phyloP scores from a whole-genome alignment of 2,888 invertebrate genomes.

The Xestia sexstrigata region DNA sequence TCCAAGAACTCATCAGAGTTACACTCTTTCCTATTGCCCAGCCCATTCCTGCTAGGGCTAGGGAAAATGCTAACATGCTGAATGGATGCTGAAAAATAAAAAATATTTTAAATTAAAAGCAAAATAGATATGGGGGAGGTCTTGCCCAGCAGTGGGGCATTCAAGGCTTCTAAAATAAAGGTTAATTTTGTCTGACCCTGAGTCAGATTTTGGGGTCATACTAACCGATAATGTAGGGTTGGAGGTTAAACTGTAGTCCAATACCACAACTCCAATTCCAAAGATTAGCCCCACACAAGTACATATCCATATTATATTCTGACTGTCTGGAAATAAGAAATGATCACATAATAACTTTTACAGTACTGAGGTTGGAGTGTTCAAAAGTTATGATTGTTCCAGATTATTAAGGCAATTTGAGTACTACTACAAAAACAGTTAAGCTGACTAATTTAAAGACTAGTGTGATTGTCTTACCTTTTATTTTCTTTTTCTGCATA shows the following conservation, averaged over 20 bases:
- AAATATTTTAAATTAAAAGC: neutral
- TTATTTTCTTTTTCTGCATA: slow-evolving; percentile 91
- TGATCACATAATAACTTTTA: neutral
- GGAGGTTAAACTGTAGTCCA: slow-evolving; percentile 92
- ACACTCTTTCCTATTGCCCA: slow-evolving; percentile 92
- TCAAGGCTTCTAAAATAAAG: too few relatives aligned
- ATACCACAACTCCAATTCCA: slow-evolving; percentile 93
- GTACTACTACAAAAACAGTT: neutral
- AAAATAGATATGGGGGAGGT: too few relatives aligned
- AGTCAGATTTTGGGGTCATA: slow-evolving; percentile 57
- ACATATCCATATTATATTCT: slow-evolving; percentile 94
- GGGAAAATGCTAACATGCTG: slow-evolving; percentile 93
- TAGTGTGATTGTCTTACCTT: slow-evolving; percentile 82
- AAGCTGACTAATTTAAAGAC: neutral
- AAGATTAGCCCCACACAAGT: slow-evolving; percentile 93
- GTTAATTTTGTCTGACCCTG: neutral
- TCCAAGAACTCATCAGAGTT: slow-evolving; percentile 82
- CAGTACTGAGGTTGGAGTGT: slow-evolving; percentile 3
- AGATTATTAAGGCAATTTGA: neutral
- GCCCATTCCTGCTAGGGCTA: slow-evolving; percentile 92
- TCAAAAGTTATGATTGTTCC: neutral
- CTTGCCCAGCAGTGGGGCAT: too few relatives aligned
- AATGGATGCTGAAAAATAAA: slow-evolving; percentile 91
- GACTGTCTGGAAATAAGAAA: slow-evolving; percentile 89
- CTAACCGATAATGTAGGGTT: slow-evolving; percentile 92